Evolutionary conservation across 2,113 vertebrate genomes (phyloP), one percentile per base, ranked within the genome.

Genomic region (Lagopus muta): DNA sequence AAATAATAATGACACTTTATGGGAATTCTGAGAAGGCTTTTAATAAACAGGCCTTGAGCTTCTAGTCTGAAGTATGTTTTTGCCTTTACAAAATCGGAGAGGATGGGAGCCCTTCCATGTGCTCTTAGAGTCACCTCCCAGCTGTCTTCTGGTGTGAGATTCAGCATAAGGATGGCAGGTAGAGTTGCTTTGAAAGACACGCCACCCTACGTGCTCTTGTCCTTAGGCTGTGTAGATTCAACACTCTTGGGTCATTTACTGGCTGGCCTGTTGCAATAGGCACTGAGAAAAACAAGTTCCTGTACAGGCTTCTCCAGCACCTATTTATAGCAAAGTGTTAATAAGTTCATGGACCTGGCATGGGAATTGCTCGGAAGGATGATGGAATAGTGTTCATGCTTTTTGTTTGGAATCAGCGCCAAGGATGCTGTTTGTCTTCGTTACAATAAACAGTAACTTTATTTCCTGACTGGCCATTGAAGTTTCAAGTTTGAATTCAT

Each of bases 341-440:
- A 52, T 83, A 87, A 87, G 52, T 94, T 83, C 62, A 40, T 57
- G 70, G 43, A 4, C 73, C 79, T 94, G 84, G 82, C 54, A 14
- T 48, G 79, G 71, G 81, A 92, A 74, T 80, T 75, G 58, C 34
- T 82, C 14, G 43, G 81, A 85, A 65, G 40, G 40, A 28, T 50
- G 66, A 64, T 89, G 86, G 57, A 84, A 62, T 67, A 88, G 42
- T 43, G 62, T 85, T 84, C 91, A 71, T 78, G 42, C 71, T 92
- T 15, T 2, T 62, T 66, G 36, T 70, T 93, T 84, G 38, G 79
- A 86, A 74, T 83, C 89, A 88, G 66, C 1, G 15, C 50, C 79
- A 75, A 82, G 15, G 72, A 90, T 89, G 54, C 57, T 94, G 85
- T 91, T 96, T 95, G 54, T 79, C 90, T 90, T 93, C 74, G n/a